Evolutionary conservation across 2,113 vertebrate species (phyloP), one percentile per base, ranked within the genome.

Genomic region (Piaya cayana): DNA sequence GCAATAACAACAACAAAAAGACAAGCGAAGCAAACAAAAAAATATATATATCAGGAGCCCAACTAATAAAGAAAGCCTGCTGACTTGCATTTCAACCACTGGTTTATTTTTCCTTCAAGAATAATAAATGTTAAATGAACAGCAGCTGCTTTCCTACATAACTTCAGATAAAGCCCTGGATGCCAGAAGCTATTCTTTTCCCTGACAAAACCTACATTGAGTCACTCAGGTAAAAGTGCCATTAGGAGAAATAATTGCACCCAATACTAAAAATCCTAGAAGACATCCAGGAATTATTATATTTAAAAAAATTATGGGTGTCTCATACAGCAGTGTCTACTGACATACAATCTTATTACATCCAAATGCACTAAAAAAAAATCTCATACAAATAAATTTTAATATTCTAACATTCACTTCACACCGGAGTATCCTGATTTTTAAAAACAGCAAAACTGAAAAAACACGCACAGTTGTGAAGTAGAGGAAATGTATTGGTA

Each of bases 21-120:
- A 68, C 75, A 80, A 26, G 36, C 69, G 29, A 11, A 56, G 30
- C 8, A 37, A 29, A 22, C 20, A 53, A 58, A 56, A 72, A 29
- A 32, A 29, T 34, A 20, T 30, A 6, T 60, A 34, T 9, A 37
- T 6, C 15, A 65, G 36, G 58, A 64, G 9, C 23, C 20, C n/a
- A 82, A 65, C 39, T 67, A 85, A 68, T 36, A 69, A 79, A 65
- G 82, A 79, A 67, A 93, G 62, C 20, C 49, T 91, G 49, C 26
- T 85, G 75, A 76, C 49, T 89, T 85, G 30, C n/a, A 80, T 88
- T 94, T 79, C 67, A 65, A 65, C 39, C 21, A 49, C 5, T 39
- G 9, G 15, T 47, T 68, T 90, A 39, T 69, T 94, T 94, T 85
- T 58, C 56, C 43, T 82, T 93, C 58, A 64, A 30, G 70, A 91